A percentile compares a stretch with the other conserved stretches of the same genome.
Evolutionary conservation across 2,797 vertebrate species (phyloP).

Genomic region (Urophycis tenuis): DNA sequence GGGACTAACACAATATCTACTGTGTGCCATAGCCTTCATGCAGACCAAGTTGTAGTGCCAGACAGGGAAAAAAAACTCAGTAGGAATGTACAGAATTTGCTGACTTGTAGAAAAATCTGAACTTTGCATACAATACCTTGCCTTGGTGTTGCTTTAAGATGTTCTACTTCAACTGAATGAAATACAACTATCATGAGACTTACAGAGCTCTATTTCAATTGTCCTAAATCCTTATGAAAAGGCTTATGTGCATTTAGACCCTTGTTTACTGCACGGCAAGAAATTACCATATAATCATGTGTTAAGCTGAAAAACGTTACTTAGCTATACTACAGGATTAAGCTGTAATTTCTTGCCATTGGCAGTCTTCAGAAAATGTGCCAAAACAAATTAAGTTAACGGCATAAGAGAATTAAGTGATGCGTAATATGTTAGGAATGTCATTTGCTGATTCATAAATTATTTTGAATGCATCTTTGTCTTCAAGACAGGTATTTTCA

Average conservation of each 20-base stretch:
- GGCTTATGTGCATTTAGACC: background rate
- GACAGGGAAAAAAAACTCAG: slow-evolving; percentile 12
- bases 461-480: background rate
- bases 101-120: background rate
- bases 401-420: slow-evolving; percentile 30
- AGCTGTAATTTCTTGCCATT: background rate
- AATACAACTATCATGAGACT: background rate
- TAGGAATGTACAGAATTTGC: background rate
- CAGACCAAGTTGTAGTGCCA: slow-evolving; percentile 38
- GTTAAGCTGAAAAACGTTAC: background rate
- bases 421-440: slow-evolving; percentile 35
- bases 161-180: background rate
- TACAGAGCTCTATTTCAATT: background rate
- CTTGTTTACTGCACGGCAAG: background rate
- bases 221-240: background rate
- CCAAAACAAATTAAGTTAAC: background rate
- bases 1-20: slow-evolving; percentile 34
- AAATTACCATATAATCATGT: background rate
- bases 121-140: background rate
- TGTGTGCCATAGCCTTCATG: slow-evolving; percentile 49
- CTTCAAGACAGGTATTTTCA: slow-evolving; percentile 17
- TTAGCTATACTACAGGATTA: background rate
- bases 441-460: slow-evolving; percentile 21
- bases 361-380: background rate
- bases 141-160: background rate